Base-by-base conservation (phyloP, 2,888 invertebrate genomes). In the Temnothorax unifasciatus region DNA sequence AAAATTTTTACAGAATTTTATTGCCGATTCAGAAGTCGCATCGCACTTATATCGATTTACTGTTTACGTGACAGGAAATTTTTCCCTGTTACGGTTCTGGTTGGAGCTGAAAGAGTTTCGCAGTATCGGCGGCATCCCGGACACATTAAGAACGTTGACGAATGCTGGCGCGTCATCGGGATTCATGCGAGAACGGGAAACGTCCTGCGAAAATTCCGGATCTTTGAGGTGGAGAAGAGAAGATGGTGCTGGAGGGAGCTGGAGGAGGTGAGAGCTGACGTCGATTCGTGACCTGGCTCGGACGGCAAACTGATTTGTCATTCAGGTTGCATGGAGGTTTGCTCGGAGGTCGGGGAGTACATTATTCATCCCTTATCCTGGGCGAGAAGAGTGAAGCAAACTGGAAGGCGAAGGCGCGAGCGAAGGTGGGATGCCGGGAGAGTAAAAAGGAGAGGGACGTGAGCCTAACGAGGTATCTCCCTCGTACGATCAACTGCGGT, bases 321-420 rank as follows among this genome's bases (percentile, higher is more conserved):
- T 94, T 94, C 94, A 93, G 92, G 91, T 89, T 93, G 92, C 92
- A 93, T 92, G 91, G 88, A 90, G 92, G 90, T 90, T 90, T 88
- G 90, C 90, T 90, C 88, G 87, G 91, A 91, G 90, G 92, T 91
- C 88, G 91, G 88, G 86, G 88, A 91, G 92, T 93, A 93, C 92
- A 94, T 94, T 94, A 93, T 94, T 94, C 93, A 93, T 93, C 92
- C 92, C 93, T 93, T 93, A 94, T 93, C 93, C 93, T 86, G 77
- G 84, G 85, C 86, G 89, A 86, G 90, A 90, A 90, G 88, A 91
- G 91, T 86, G 89, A 89, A 87, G 84, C 77, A 86, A 88, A 88
- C 89, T 83, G 86, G 85, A 84, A 79, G 85, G 77, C 75, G 77
- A 87, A 87, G 85, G 88, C 84, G 85, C 68, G 64, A 77, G 82